Evolutionary conservation across 2,888 invertebrate species (phyloP).

Genomic region (Amiota minor): DNA sequence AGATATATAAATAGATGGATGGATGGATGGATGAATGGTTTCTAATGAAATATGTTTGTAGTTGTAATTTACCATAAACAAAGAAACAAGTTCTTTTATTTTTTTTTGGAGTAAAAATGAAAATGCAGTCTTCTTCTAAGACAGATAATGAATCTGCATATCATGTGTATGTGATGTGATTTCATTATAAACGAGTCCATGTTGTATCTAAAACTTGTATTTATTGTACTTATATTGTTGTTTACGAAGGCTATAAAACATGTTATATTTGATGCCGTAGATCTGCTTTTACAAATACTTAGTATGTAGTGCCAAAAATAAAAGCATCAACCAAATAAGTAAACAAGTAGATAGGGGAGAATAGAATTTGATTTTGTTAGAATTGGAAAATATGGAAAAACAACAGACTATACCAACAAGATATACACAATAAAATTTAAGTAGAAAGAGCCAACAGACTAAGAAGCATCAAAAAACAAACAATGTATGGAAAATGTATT

Average conservation of each 20-base stretch:
- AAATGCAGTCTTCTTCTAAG: too few relatives aligned
- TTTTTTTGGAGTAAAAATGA: too few relatives aligned
- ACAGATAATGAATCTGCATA: not conserved
- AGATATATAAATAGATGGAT: too few relatives aligned
- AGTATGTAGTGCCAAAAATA: conserved; percentile 63
- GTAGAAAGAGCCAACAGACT: not conserved
- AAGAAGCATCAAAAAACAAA: not conserved
- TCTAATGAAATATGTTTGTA: too few relatives aligned
- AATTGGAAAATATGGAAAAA: conserved; percentile 2
- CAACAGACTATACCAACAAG: not conserved
- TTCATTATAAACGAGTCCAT: not conserved
- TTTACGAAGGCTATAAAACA: not conserved
- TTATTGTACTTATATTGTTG: conserved; percentile 4
- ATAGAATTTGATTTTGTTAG: not conserved
- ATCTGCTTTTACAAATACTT: conserved; percentile 16
- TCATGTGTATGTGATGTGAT: not conserved
- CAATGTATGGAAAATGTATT: not conserved
- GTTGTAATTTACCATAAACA: too few relatives aligned
- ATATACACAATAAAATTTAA: not conserved
- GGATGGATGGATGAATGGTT: too few relatives aligned
- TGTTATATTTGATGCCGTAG: not conserved
- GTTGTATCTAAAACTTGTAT: not conserved
- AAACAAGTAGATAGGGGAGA: not conserved
- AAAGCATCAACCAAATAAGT: conserved; percentile 41
- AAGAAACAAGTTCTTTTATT: too few relatives aligned